A percentile compares a stretch with the other conserved stretches of the same genome.
phyloP scores from a whole-genome alignment of 2,113 vertebrate species.

The Syngnathus floridae region DNA sequence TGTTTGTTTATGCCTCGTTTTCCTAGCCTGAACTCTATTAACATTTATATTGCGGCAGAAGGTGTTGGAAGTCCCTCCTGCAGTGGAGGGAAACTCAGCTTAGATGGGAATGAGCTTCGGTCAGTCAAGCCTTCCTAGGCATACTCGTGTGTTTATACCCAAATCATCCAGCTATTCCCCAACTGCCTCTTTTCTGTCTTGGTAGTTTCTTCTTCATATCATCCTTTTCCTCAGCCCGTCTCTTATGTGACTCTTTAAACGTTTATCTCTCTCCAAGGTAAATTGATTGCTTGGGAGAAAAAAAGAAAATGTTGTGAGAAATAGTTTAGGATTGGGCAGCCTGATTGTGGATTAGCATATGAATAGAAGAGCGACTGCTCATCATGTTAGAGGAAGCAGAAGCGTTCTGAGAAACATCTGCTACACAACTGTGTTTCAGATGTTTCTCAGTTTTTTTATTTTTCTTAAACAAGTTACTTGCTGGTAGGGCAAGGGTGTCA shows the following conservation, averaged over 20 bases:
- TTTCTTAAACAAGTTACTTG: conserved; percentile 44
- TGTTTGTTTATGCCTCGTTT: conserved; percentile 72
- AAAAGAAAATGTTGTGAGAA: conserved; percentile 34
- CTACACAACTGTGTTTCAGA: conserved; percentile 62
- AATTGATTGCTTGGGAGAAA: conserved; percentile 63
- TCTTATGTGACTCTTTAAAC: conserved; percentile 68
- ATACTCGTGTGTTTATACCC: conserved; percentile 64
- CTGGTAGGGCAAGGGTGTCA: conserved; percentile 1
- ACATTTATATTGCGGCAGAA: conserved; percentile 77
- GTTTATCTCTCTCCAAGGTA: conserved; percentile 68
- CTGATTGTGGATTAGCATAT: conserved; percentile 67
- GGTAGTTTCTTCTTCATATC: conserved; percentile 49
- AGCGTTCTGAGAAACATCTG: conserved; percentile 62
- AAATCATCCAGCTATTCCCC: conserved; percentile 62
- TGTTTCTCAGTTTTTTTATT: conserved; percentile 34
- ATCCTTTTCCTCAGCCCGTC: conserved; percentile 57
- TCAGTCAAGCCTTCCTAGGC: conserved; percentile 57
- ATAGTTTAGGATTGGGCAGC: conserved; percentile 54
- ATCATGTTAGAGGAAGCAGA: conserved; percentile 56
- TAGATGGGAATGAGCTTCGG: conserved; percentile 67
- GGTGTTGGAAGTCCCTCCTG: conserved; percentile 69
- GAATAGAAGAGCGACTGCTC: conserved; percentile 58
- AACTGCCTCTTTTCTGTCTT: conserved; percentile 55
- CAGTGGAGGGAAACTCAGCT: conserved; percentile 54
- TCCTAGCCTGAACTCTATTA: conserved; percentile 75